Evolutionary conservation across 2,797 vertebrate genomes (phyloP).

Genomic region (Mormyrus hasselquistii): DNA sequence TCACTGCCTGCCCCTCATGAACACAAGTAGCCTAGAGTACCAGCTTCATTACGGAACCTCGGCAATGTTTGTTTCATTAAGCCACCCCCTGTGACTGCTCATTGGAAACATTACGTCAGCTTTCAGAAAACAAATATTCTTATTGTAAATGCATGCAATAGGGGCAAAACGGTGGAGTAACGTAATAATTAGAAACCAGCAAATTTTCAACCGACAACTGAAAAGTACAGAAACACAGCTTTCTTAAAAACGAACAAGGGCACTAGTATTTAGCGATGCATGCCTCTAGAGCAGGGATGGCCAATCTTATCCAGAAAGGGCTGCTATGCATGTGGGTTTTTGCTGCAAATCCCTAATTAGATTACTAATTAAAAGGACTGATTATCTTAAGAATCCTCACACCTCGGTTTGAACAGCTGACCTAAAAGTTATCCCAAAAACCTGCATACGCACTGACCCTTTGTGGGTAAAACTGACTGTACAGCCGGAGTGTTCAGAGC

Average conservation of each 20-base stretch:
- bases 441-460: background rate
- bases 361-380: background rate
- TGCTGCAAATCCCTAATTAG: background rate
- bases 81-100: background rate
- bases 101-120: slow-evolving; percentile 29
- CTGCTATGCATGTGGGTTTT: background rate
- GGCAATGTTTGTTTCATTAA: slow-evolving; percentile 15
- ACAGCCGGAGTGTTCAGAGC: background rate
- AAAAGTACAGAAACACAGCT: background rate
- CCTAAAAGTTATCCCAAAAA: background rate
- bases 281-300: background rate
- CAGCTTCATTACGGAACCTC: slow-evolving; percentile 16
- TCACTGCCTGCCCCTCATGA: slow-evolving; percentile 19
- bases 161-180: background rate
- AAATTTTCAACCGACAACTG: background rate
- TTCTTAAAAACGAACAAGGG: background rate
- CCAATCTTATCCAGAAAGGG: background rate
- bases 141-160: background rate
- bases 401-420: background rate
- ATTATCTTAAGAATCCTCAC: background rate
- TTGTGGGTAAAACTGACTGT: background rate
- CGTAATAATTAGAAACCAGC: background rate
- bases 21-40: background rate
- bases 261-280: background rate
- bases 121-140: slow-evolving; percentile 15